phyloP scores from a whole-genome alignment of 30 jellyfish, hydroid and myxozoan genomes.

The Chironex yamaguchii region DNA sequence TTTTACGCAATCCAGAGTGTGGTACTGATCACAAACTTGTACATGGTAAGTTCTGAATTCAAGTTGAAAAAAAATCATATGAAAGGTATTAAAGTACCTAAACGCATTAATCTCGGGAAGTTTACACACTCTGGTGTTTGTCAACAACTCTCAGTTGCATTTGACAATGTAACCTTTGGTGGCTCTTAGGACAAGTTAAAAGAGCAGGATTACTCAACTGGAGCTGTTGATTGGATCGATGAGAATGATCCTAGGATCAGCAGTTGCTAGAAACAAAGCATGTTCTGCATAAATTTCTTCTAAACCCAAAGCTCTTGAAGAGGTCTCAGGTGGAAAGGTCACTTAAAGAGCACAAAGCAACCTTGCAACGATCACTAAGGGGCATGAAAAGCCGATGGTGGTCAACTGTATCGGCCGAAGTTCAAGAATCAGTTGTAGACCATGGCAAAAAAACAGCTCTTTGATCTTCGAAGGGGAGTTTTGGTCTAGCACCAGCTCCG shows the following conservation, averaged over 20 bases:
- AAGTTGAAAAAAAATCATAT: background rate
- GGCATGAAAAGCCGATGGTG: background rate
- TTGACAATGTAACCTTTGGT: background rate
- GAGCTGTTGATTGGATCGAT: background rate
- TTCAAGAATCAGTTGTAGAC: no score
- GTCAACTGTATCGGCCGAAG: background rate
- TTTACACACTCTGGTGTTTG: background rate
- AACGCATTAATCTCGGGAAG: background rate
- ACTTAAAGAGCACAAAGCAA: background rate
- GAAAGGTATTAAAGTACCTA: background rate
- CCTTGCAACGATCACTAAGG: background rate
- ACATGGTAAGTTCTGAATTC: background rate
- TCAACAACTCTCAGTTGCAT: background rate
- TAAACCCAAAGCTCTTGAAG: background rate
- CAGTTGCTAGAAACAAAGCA: background rate
- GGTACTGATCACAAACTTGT: background rate
- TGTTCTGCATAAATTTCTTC: background rate
- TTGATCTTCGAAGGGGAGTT: no score
- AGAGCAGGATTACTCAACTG: background rate
- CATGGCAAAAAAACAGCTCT: no score
- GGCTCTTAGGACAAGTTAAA: background rate
- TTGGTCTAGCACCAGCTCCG: no score
- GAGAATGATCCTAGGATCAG: background rate
- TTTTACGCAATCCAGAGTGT: background rate
- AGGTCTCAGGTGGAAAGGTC: background rate